phyloP scores from a whole-genome alignment of 1,140 invertebrate genomes.

The Cotesia glomerata region DNA sequence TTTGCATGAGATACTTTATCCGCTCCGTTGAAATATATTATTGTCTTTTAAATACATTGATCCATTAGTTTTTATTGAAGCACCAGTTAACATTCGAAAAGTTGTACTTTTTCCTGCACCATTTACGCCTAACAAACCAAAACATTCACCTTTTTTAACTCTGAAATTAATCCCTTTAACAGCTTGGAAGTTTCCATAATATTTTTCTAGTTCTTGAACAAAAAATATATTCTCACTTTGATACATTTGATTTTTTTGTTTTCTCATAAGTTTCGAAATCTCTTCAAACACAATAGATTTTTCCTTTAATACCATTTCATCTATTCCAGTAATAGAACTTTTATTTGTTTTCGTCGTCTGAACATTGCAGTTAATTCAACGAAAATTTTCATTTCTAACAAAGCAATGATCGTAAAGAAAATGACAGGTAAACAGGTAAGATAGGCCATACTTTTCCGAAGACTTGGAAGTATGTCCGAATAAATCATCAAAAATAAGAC shows the following conservation, averaged over 20 bases:
- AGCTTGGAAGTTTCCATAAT: slow-evolving; percentile 66
- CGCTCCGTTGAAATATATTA: slow-evolving; percentile 23
- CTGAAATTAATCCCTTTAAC: slow-evolving; percentile 76
- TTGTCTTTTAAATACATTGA: slow-evolving; percentile 36
- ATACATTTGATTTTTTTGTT: neutral
- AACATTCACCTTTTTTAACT: slow-evolving; percentile 80
- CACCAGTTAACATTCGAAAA: slow-evolving; percentile 83
- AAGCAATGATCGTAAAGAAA: slow-evolving; percentile 50
- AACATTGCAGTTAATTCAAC: slow-evolving; percentile 39
- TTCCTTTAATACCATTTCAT: slow-evolving; percentile 57
- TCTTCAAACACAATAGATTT: slow-evolving; percentile 49
- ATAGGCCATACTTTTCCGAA: slow-evolving; percentile 49
- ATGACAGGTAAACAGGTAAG: slow-evolving; percentile 46
- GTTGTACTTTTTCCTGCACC: slow-evolving; percentile 93
- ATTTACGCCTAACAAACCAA: slow-evolving; percentile 79
- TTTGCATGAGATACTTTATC: slow-evolving; percentile 59
- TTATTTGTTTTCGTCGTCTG: slow-evolving; percentile 29
- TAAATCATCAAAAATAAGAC: slow-evolving; percentile 9
- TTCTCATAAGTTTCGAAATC: slow-evolving; percentile 38
- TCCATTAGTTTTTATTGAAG: slow-evolving; percentile 66
- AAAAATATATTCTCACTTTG: slow-evolving; percentile 48
- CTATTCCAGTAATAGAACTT: slow-evolving; percentile 32
- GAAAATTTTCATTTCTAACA: slow-evolving; percentile 49
- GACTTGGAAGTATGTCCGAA: slow-evolving; percentile 42
- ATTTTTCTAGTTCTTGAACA: slow-evolving; percentile 70